Evolutionary conservation across 2,797 vertebrate species (phyloP).

Genomic region (Apodemus agrarius): DNA sequence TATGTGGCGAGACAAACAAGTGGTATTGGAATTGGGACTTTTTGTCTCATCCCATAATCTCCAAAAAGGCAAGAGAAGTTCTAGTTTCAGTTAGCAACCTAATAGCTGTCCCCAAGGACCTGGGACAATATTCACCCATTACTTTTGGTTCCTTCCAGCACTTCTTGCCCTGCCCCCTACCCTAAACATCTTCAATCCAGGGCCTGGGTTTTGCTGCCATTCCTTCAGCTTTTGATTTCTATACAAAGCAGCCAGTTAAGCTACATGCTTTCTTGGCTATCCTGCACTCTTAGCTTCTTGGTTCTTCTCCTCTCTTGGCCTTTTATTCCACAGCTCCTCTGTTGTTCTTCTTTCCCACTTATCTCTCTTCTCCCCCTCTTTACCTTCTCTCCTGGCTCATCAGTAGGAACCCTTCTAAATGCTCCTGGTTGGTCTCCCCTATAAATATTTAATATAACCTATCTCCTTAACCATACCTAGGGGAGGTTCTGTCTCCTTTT

Average conservation of each 20-base stretch:
- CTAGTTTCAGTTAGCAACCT: not conserved
- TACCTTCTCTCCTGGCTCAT: not conserved
- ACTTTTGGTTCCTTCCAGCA: not conserved
- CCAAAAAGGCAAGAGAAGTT: not conserved
- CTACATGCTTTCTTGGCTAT: not conserved
- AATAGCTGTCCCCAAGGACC: not conserved
- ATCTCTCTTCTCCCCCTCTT: too few species aligned
- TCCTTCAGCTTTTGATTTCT: not conserved
- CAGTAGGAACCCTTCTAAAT: not conserved
- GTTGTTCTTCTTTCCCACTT: not conserved
- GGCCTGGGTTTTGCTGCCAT: not conserved
- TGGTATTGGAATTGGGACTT: not conserved
- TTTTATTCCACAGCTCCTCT: not conserved
- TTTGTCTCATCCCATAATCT: not conserved
- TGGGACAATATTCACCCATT: too few species aligned
- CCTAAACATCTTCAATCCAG: not conserved
- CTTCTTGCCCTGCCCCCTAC: not conserved
- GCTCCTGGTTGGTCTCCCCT: not conserved
- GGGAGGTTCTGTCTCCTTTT: not conserved
- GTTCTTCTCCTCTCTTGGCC: not conserved
- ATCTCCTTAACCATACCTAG: not conserved
- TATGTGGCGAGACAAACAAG: accelerated
- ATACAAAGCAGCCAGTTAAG: not conserved
- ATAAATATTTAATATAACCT: not conserved
- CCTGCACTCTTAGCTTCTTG: not conserved